A percentile compares a stretch with the other conserved stretches of the same genome.
phyloP scores from a whole-genome alignment of 1,140 invertebrate genomes.

The Drosophila miranda region DNA sequence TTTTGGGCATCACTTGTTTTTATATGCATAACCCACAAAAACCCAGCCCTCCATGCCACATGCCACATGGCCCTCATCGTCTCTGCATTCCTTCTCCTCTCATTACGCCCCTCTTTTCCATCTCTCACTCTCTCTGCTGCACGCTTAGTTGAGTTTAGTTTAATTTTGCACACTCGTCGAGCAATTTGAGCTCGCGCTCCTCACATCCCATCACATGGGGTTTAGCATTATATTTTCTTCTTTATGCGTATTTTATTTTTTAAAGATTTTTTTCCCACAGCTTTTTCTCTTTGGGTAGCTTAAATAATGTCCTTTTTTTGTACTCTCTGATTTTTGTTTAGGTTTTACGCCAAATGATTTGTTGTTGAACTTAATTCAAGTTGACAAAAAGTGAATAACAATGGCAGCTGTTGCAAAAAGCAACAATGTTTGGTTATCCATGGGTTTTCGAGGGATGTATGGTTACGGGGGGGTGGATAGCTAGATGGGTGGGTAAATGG shows the following conservation, averaged over 20 bases:
- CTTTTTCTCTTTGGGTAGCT: slow-evolving; percentile 12
- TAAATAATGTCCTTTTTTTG: slow-evolving; percentile 57
- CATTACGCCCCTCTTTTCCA: too few relatives aligned
- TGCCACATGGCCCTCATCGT: too few relatives aligned
- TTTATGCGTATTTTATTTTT: slow-evolving; percentile 13
- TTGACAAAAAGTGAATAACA: slow-evolving; percentile 69
- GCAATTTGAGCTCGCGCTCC: slow-evolving; percentile 51
- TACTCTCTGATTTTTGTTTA: slow-evolving; percentile 73
- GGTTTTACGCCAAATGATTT: slow-evolving; percentile 77
- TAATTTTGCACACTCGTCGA: slow-evolving; percentile 63
- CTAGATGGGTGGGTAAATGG: background rate
- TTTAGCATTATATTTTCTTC: slow-evolving; percentile 28
- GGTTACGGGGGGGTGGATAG: background rate
- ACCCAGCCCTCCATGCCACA: background rate
- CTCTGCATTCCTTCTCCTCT: too few relatives aligned
- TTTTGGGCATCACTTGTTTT: slow-evolving; percentile 64
- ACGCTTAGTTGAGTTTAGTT: slow-evolving; percentile 67
- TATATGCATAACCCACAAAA: slow-evolving; percentile 49
- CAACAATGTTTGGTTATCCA: slow-evolving; percentile 52
- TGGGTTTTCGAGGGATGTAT: background rate
- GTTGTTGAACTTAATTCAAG: slow-evolving; percentile 76
- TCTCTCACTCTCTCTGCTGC: slow-evolving; percentile 7
- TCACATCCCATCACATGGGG: slow-evolving; percentile 26
- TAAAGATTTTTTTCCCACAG: slow-evolving; percentile 12
- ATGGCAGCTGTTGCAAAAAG: slow-evolving; percentile 74